Base-by-base conservation (phyloP, 2,888 invertebrate genomes). In the Scaeva pyrastri region DNA sequence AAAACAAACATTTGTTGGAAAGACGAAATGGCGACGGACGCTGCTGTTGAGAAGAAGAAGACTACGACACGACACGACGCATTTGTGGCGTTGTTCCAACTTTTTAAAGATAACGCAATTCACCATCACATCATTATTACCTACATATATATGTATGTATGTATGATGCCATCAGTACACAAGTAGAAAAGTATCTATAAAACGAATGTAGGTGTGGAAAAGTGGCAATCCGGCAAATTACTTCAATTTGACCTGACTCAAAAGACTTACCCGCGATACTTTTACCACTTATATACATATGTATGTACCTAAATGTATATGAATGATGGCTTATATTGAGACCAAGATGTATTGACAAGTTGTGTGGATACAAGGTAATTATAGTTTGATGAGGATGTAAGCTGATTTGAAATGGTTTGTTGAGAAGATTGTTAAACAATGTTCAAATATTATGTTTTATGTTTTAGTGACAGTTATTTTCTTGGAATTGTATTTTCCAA, bases 1-100 rank as follows among this genome's bases (percentile, higher is more conserved):
- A 78, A 86, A 86, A 82, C 86, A 86, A 86, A 86, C 86, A 82
- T 77, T 82, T 60, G 81, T 70, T 36, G 76, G 77, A 11, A 70
- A 48, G 76, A 77, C 71, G 50, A 36, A 60, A 39, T 60, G 39
- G 36, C 58, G 36, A 60, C 48, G 48, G 10, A n/a, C n/a, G n/a
- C n/a, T n/a, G n/a, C n/a, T n/a, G n/a, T n/a, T n/a, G 10, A 43
- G 5, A 12, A 31, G 31, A 31, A 5, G 5, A 43, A 12, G 43
- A 43, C 43, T 19, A 19, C 11, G 19, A 48, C 14, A 48, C 19
- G 8, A 39, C 23, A 48, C 52, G 36, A 31, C 66, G 45, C 43
- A 48, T 74, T 64, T 66, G 55, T 75, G 75, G 43, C 43, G 72
- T 19, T 72, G 70, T 58, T 75, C 64, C 74, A 77, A 58, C 68